Percentiles rank a stretch among this genome's conserved stretches.
Evolutionary conservation across 2,797 vertebrate species (phyloP).

Genomic region (Cynopterus sphinx): DNA sequence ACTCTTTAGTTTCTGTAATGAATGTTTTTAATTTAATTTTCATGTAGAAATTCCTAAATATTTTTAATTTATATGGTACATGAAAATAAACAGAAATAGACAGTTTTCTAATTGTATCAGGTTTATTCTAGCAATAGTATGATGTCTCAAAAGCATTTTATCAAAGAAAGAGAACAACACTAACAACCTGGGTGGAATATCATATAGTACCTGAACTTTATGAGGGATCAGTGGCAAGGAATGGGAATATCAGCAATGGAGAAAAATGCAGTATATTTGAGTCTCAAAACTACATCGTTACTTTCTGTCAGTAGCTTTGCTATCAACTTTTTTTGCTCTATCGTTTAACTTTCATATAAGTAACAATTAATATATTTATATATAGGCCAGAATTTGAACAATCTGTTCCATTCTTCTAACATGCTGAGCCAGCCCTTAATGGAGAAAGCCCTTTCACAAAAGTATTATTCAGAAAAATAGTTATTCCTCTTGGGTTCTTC

Average conservation of each 20-base stretch:
- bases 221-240: not conserved
- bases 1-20: constrained; percentile 15
- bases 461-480: not conserved
- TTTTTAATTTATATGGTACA: not conserved
- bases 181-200: not conserved
- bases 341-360: not conserved
- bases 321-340: not conserved
- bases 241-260: not conserved
- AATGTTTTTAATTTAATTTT: constrained; percentile 44
- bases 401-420: not conserved
- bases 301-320: not conserved
- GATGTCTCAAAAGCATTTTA: not conserved
- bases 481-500: not conserved
- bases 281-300: not conserved
- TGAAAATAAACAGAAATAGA: not conserved
- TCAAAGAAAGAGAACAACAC: not conserved
- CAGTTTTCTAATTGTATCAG: not conserved
- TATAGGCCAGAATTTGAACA: not conserved
- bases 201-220: not conserved
- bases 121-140: not conserved
- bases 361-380: not conserved
- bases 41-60: not conserved
- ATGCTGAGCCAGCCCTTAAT: not conserved
- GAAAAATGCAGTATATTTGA: not conserved
- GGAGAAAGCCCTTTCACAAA: not conserved